Conservation (phyloP, 2,113 vertebrate genomes). For the Diadophis punctatus region DNA sequence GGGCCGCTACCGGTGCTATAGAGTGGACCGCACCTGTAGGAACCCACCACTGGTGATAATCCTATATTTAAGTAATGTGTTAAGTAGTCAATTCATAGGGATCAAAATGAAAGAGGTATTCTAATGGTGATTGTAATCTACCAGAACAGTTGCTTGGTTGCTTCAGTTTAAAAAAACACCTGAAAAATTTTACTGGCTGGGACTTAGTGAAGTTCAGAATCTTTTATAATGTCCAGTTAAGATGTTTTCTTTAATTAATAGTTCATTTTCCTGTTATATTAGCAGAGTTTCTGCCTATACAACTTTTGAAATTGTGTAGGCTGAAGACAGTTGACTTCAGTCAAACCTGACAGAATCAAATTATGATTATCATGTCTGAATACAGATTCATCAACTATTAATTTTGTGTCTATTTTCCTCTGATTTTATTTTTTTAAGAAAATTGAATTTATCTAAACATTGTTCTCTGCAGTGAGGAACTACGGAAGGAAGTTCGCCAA, state of each 20-base stretch:
- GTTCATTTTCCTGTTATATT: neutral
- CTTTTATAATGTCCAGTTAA: neutral
- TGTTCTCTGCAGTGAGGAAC: conserved; percentile 81
- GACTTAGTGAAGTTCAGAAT: neutral
- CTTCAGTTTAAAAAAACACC: neutral
- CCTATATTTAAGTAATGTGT: neutral
- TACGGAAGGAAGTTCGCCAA: conserved; percentile 89
- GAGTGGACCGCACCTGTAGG: too few species aligned
- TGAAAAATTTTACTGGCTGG: neutral
- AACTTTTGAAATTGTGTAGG: neutral
- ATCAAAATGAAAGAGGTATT: neutral
- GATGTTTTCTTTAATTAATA: neutral
- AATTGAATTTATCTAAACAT: conserved; percentile 44
- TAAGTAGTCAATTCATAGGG: neutral
- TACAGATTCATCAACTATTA: conserved; percentile 39
- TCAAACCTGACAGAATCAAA: conserved; percentile 20
- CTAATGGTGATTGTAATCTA: neutral
- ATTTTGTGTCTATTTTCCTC: conserved; percentile 38
- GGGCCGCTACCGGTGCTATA: too few species aligned
- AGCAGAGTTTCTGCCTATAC: neutral
- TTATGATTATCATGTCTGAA: conserved; percentile 35
- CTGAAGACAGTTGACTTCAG: neutral
- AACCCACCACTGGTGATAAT: too few species aligned
- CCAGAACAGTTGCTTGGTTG: neutral
- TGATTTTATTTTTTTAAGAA: conserved; percentile 37